Percentiles rank a stretch among this genome's conserved stretches.
Evolutionary conservation across 2,888 invertebrate genomes (phyloP).

Genomic region (Toxonevra muliebris): DNA sequence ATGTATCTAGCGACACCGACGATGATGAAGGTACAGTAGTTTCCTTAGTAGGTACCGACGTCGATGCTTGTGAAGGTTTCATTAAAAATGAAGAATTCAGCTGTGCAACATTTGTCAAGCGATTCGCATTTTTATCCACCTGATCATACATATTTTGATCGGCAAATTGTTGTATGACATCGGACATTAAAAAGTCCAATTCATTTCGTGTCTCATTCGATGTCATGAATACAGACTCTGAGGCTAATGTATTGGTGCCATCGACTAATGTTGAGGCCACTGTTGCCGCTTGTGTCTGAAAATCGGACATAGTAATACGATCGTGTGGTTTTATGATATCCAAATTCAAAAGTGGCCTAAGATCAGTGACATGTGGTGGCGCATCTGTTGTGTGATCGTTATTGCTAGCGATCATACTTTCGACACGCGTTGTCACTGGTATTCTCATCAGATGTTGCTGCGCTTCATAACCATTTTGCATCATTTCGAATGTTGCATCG

Average conservation of each 20-base stretch:
- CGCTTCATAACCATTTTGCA: neutral
- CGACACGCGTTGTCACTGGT: conserved; percentile 42
- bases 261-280: conserved; percentile 62
- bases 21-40: neutral
- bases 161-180: conserved; percentile 60
- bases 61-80: conserved; percentile 19
- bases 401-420: conserved; percentile 35
- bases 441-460: conserved; percentile 18
- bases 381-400: conserved; percentile 43
- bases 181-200: conserved; percentile 60
- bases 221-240: conserved; percentile 45
- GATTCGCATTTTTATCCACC: conserved; percentile 40
- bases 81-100: conserved; percentile 55
- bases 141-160: conserved; percentile 23
- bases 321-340: conserved; percentile 51
- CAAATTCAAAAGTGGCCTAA: conserved; percentile 52
- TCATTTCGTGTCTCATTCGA: conserved; percentile 59
- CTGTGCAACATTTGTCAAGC: conserved; percentile 58
- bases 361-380: conserved; percentile 50
- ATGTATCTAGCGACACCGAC: neutral
- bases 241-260: conserved; percentile 47
- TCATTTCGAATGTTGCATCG: conserved; percentile 20
- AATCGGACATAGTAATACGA: conserved; percentile 60
- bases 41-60: no score
- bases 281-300: conserved; percentile 62